Conservation (phyloP, 2,888 invertebrate genomes). For the Euspilapteryx auroguttella region DNA sequence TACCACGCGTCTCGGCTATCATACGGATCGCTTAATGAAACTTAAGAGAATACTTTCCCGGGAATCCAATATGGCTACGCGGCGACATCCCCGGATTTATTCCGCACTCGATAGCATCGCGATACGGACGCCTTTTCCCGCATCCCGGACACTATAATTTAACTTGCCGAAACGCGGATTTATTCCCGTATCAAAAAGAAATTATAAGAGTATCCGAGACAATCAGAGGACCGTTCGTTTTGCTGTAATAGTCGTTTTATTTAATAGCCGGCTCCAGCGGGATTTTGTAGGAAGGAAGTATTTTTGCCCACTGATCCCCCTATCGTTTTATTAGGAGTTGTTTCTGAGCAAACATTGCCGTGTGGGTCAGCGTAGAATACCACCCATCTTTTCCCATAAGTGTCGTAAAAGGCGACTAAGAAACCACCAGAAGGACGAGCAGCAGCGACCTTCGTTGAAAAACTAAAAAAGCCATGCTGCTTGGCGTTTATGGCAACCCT, state of each 20-base stretch:
- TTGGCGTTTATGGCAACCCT: too few relatives aligned
- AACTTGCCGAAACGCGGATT: conserved; percentile 38
- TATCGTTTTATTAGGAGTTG: too few relatives aligned
- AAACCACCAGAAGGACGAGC: too few relatives aligned
- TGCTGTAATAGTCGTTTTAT: neutral
- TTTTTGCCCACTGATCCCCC: too few relatives aligned
- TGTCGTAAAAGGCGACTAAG: too few relatives aligned
- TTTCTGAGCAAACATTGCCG: too few relatives aligned
- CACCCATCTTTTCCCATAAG: too few relatives aligned
- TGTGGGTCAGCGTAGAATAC: too few relatives aligned
- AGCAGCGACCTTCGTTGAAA: too few relatives aligned
- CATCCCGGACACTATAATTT: conserved; percentile 36
- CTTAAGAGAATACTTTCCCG: conserved; percentile 48
- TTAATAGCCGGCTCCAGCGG: conserved; percentile 1
- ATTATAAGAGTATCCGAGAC: conserved; percentile 32
- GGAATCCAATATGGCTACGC: conserved; percentile 43
- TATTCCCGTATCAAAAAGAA: conserved; percentile 46
- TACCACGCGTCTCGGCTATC: too few relatives aligned
- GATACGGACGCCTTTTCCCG: conserved; percentile 24
- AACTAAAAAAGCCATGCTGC: too few relatives aligned
- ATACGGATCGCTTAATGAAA: conserved; percentile 51
- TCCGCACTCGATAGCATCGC: conserved; percentile 35
- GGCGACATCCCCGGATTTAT: conserved; percentile 40
- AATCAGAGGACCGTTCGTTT: neutral
- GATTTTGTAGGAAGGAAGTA: too few relatives aligned